Conservation (phyloP, 53 echinoderm and acorn worm genomes). For the Pentamera pediparva region DNA sequence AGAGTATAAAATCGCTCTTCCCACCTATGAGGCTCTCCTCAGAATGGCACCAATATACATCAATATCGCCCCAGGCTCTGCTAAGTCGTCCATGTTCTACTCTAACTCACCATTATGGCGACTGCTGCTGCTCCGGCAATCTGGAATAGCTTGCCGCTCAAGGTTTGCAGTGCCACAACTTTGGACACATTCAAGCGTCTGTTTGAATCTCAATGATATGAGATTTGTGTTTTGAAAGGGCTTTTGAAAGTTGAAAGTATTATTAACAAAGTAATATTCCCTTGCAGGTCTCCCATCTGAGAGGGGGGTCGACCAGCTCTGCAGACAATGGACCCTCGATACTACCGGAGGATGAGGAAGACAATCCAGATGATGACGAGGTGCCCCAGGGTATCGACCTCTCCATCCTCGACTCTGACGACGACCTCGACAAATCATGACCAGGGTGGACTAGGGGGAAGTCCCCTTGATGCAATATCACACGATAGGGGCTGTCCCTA, state of each 20-base stretch:
- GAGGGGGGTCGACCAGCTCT: constrained; percentile 1
- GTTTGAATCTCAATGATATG: background rate
- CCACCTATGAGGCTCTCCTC: no score
- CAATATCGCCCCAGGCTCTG: no score
- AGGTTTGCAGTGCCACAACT: no score
- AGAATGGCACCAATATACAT: no score
- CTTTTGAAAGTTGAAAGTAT: background rate
- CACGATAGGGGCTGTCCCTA: background rate
- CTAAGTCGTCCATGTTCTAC: no score
- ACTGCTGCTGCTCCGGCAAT: no score
- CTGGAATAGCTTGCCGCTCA: no score
- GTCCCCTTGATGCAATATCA: no score
- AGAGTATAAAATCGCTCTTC: no score
- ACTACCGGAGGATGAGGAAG: constrained; percentile 31
- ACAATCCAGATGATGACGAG: constrained; percentile 50
- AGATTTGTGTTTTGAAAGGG: background rate
- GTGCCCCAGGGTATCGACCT: constrained; percentile 69
- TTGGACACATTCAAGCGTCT: no score
- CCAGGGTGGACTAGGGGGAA: no score
- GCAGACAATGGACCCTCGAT: constrained; percentile 3
- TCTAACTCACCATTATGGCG: no score
- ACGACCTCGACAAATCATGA: constrained; percentile 47
- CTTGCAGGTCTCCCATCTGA: constrained; percentile 16
- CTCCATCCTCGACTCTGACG: constrained; percentile 70
- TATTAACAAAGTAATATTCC: background rate